Evolutionary conservation across 2,113 vertebrate genomes (phyloP).

Genomic region (Dipodomys merriami): DNA sequence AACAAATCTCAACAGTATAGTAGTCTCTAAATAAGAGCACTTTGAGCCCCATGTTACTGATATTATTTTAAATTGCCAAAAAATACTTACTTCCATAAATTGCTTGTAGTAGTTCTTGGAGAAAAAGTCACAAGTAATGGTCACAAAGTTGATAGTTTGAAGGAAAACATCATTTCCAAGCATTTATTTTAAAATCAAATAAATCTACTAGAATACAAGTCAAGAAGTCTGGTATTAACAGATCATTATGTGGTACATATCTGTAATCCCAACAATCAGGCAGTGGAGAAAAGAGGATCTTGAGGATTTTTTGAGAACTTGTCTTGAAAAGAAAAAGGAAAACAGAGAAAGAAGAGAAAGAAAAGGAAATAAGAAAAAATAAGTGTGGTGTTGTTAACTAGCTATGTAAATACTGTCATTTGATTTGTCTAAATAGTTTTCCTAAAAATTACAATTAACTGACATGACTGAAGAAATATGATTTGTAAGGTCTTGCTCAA

Average conservation of each 20-base stretch:
- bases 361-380: too few species aligned
- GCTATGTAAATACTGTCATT: neutral
- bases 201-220: neutral
- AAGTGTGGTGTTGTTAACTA: neutral
- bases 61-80: constrained; percentile 13
- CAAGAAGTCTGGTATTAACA: neutral
- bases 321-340: too few species aligned
- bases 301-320: too few species aligned
- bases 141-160: neutral
- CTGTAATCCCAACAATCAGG: too few species aligned
- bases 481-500: neutral
- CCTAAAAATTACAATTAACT: neutral
- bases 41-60: neutral
- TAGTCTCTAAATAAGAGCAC: neutral
- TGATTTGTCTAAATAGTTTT: constrained; percentile 14
- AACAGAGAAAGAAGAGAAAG: too few species aligned
- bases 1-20: neutral
- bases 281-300: too few species aligned
- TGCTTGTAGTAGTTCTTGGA: neutral
- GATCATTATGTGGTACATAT: too few species aligned
- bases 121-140: neutral
- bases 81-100: neutral
- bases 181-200: neutral
- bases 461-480: neutral
- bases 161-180: constrained; percentile 29